Conservation (phyloP, 2,797 vertebrate species). For the Diglossa cyanea region DNA sequence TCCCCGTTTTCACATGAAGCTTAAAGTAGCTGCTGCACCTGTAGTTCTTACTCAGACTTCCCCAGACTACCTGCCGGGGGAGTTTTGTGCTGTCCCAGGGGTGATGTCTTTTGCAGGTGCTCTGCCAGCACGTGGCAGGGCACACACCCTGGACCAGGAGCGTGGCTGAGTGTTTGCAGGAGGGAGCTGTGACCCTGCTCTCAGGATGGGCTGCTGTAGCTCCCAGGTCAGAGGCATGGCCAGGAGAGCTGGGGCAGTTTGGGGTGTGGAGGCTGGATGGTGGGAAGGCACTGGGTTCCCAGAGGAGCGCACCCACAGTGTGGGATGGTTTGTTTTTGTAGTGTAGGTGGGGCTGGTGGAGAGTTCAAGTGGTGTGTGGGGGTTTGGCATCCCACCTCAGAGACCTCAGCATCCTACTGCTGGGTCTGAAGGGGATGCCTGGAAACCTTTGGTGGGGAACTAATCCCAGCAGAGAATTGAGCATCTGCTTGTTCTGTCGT, state of each 20-base stretch:
- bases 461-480: not conserved
- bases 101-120: not conserved
- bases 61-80: not conserved
- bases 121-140: not conserved
- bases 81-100: not conserved
- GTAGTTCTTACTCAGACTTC: not conserved
- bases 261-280: not conserved
- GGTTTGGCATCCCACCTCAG: not conserved
- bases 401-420: not conserved
- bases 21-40: not conserved
- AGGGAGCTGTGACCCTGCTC: not conserved
- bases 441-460: not conserved
- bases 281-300: not conserved
- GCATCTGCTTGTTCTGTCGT: not conserved
- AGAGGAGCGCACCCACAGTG: accelerated
- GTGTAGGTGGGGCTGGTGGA: no score
- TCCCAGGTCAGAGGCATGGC: accelerated
- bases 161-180: accelerated
- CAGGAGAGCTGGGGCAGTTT: accelerated
- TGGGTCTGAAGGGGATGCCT: not conserved
- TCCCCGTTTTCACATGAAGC: not conserved
- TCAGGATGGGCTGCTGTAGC: accelerated
- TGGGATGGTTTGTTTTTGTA: not conserved
- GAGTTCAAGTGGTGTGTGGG: not conserved
- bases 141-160: accelerated